Evolutionary conservation across 2,888 invertebrate species (phyloP), one percentile per base, ranked within the genome.

Genomic region (Campaea margaritaria): DNA sequence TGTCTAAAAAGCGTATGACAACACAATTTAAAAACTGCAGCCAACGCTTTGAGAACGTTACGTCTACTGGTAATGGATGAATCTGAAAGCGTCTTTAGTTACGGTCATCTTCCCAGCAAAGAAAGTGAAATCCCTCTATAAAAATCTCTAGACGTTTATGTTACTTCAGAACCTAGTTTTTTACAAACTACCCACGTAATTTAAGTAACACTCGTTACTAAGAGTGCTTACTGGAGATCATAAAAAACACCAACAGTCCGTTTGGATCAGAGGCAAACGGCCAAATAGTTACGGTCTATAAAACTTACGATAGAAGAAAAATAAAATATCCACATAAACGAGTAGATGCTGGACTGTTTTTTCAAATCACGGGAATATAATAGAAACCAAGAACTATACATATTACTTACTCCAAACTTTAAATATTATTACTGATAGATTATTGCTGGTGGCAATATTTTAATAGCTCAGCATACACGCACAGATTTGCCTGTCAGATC

Each of bases 241-340:
- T 60, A 60, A 60, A 59, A 42, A 55, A 60, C 42, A 43, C 55
- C 55, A 60, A 55, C 54, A 60, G 60, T 55, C 51, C 55, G 50
- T 51, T 60, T 42, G 46, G 42, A 55, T 60, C 60, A 38, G 38
- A 45, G 14, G 53, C 54, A 50, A 60, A 54, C 45, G 54, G 45
- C 38, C 50, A 51, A 50, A 60, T 45, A 36, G 47, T 60, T 60
- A 60, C 51, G 55, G 50, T 15, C 50, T 42, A 55, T 60, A 60
- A 59, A 54, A 50, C 45, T 42, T 54, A 28, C 50, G 34, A 47
- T 48, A 43, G 47, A 52, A 52, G 36, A 52, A 50, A 58, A 43
- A 58, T 31, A 47, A 58, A 58, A 48, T 43, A 58, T 58, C 50
- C 21, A 34, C 45, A 51, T 31, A 21, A 44, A 39, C 13, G n/a